A percentile compares a stretch with the other conserved stretches of the same genome.
phyloP scores from a whole-genome alignment of 2,797 vertebrate species.

The Sebastes goodei region DNA sequence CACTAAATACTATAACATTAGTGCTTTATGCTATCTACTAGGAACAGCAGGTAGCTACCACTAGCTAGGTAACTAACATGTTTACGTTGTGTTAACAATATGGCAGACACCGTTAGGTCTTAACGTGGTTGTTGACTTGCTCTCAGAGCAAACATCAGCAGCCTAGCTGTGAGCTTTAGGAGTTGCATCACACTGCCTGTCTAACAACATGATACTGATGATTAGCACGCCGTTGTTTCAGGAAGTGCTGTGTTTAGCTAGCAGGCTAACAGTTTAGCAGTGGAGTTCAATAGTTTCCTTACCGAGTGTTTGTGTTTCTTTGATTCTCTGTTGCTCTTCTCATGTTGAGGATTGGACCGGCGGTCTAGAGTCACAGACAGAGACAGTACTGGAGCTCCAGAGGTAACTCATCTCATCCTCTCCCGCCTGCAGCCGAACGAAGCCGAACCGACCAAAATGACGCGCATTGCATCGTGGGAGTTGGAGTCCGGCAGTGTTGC shows the following conservation, averaged over 20 bases:
- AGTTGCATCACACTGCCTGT: not conserved
- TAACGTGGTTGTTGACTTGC: not conserved
- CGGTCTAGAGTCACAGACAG: not conserved
- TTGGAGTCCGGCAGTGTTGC: conserved; percentile 17
- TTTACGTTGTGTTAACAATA: not conserved
- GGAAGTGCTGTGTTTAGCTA: conserved; percentile 61
- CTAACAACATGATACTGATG: not conserved
- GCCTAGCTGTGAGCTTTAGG: fast-evolving
- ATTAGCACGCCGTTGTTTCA: conserved; percentile 23
- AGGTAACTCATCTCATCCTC: not conserved
- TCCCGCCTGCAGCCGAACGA: conserved; percentile 44
- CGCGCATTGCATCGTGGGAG: conserved; percentile 54
- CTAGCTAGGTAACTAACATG: not conserved
- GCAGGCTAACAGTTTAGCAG: conserved; percentile 4
- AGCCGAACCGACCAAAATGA: too few species aligned
- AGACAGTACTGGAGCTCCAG: not conserved
- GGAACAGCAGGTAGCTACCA: not conserved
- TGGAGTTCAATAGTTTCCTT: conserved; percentile 1
- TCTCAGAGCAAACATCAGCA: not conserved
- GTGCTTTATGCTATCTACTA: not conserved
- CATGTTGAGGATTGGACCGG: conserved; percentile 17
- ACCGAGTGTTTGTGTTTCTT: conserved; percentile 35
- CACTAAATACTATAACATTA: too few species aligned
- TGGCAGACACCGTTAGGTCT: too few species aligned
- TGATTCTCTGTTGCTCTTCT: conserved; percentile 49